Conservation (phyloP, 2,888 invertebrate species). For the Hyposoter didymator region DNA sequence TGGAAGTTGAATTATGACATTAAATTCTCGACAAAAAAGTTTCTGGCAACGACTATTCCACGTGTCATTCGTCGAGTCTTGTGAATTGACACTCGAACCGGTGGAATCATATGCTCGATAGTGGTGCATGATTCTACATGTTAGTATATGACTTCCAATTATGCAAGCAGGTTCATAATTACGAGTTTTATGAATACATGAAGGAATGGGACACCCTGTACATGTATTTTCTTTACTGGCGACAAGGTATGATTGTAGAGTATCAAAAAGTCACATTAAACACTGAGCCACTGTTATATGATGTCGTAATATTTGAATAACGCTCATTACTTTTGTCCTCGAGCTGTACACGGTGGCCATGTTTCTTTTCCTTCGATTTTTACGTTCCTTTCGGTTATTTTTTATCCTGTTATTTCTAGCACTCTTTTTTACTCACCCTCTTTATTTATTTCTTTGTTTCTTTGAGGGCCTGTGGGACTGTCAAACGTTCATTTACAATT, state of each 20-base stretch:
- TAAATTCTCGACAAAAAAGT: background rate
- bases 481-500: conserved; percentile 54
- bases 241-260: conserved; percentile 40
- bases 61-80: background rate
- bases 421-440: background rate
- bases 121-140: background rate
- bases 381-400: conserved; percentile 1
- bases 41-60: background rate
- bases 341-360: background rate
- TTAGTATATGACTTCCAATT: background rate
- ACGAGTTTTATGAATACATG: background rate
- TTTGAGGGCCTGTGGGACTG: conserved; percentile 13
- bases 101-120: background rate
- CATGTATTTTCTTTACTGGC: background rate
- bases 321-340: conserved; percentile 70
- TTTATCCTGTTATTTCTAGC: conserved; percentile 9
- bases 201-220: background rate
- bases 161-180: background rate
- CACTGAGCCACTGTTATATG: conserved; percentile 43
- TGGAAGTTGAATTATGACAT: background rate
- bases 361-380: background rate
- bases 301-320: conserved; percentile 73
- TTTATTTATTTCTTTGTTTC: background rate
- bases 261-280: conserved; percentile 49
- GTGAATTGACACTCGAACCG: background rate